A percentile compares a stretch with the other conserved stretches of the same genome.
phyloP scores from a whole-genome alignment of 2,888 invertebrate genomes.

The Ephialtes manifestator region DNA sequence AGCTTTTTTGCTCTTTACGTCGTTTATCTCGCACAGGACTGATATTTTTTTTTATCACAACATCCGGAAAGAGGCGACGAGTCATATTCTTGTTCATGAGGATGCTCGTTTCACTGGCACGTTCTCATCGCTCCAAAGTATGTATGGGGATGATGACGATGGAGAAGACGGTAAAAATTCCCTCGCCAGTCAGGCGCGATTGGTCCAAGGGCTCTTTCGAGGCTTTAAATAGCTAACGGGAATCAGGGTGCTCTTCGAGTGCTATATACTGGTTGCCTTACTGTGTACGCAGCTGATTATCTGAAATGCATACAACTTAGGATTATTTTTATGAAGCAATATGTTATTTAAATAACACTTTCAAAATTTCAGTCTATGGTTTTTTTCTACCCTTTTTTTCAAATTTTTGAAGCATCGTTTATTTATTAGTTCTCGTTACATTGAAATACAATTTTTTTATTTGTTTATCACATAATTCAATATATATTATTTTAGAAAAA shows the following conservation, averaged over 20 bases:
- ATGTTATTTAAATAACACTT: too few relatives aligned
- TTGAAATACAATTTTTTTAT: neutral
- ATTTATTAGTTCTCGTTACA: neutral
- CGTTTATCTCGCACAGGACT: neutral
- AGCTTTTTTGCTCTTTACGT: neutral
- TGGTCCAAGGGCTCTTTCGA: constrained; percentile 6
- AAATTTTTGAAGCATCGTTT: too few relatives aligned
- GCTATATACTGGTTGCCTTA: neutral
- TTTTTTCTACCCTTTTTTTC: neutral
- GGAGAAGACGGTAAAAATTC: constrained; percentile 14
- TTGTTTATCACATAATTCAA: neutral
- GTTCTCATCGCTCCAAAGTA: neutral
- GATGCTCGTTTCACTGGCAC: neutral
- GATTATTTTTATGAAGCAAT: too few relatives aligned
- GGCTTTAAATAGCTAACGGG: constrained; percentile 34
- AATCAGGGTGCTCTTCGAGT: constrained; percentile 3
- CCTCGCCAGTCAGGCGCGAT: neutral
- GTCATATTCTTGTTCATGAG: neutral
- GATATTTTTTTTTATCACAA: constrained; percentile 20
- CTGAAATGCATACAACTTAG: neutral
- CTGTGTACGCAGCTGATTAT: constrained; percentile 8
- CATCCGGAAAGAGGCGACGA: constrained; percentile 15
- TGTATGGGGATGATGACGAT: constrained; percentile 18
- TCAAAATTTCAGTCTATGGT: too few relatives aligned
- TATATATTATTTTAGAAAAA: neutral